Percentiles rank a stretch among this genome's conserved stretches.
These are phyloP conservation scores for Enteromius fasciolatus DNA, from an alignment of 2,797 vertebrate genomes.

Conservation along the genomic window DNA sequence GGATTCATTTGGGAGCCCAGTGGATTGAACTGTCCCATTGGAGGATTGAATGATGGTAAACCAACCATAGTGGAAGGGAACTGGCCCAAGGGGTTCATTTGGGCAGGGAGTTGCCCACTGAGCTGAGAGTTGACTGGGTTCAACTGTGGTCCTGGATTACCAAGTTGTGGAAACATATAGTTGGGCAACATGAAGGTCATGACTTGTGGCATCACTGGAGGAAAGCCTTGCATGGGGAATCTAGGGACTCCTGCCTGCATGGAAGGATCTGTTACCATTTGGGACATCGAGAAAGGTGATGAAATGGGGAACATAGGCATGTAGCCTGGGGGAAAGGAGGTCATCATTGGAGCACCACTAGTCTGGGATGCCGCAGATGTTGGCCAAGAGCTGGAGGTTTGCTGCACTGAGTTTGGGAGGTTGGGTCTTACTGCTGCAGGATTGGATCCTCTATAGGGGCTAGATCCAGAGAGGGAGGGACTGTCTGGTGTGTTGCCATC, in stretches of 20 bases:
- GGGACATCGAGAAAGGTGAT: conserved; percentile 45
- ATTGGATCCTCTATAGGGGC: conserved; percentile 10
- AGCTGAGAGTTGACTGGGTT: conserved; percentile 30
- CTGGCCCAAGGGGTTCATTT: conserved; percentile 36
- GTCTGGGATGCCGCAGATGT: conserved; percentile 60
- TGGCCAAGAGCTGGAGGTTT: conserved; percentile 66
- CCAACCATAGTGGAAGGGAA: conserved; percentile 22
- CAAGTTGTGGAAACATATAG: conserved; percentile 72
- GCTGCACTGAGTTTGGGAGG: conserved; percentile 38
- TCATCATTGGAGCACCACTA: conserved; percentile 51
- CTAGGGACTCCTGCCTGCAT: conserved; percentile 45
- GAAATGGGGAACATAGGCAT: conserved; percentile 70
- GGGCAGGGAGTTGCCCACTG: conserved; percentile 14
- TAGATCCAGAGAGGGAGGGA: background rate
- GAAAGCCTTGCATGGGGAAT: conserved; percentile 55
- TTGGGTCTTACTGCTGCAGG: conserved; percentile 12
- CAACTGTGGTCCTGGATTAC: conserved; percentile 45
- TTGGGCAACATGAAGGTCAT: conserved; percentile 77
- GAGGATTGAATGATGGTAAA: conserved; percentile 26
- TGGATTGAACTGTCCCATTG: conserved; percentile 36
- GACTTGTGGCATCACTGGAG: conserved; percentile 71
- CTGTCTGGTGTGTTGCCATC: conserved; percentile 37
- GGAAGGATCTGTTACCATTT: conserved; percentile 36
- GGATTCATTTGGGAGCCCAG: conserved; percentile 42
- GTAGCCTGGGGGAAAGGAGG: conserved; percentile 67